Percentiles rank a stretch among this genome's conserved stretches.
These are phyloP conservation scores for Pachyramphus minor DNA, from an alignment of 2,113 vertebrate species.

Conservation along the genomic window DNA sequence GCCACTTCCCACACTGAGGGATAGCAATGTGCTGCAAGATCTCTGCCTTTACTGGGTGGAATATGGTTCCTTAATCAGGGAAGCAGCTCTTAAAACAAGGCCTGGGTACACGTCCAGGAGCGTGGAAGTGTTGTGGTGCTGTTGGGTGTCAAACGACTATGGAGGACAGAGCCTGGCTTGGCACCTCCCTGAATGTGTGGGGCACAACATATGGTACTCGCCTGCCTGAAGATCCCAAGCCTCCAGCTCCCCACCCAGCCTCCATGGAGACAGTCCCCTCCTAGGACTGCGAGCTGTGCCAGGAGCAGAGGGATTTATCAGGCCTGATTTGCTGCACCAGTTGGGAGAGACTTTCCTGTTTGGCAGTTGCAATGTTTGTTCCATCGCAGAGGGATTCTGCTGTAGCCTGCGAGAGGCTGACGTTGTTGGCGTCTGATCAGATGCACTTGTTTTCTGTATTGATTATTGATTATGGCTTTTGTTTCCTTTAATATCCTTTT, in stretches of 20 bases:
- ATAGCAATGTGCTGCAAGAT: conserved; percentile 31
- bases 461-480: conserved; percentile 62
- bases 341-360: conserved; percentile 33
- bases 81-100: background rate
- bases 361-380: background rate
- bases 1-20: background rate
- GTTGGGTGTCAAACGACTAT: background rate
- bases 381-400: background rate
- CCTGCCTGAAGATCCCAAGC: background rate
- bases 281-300: background rate
- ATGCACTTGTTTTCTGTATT: conserved; percentile 66
- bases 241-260: background rate
- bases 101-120: background rate
- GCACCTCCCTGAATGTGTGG: background rate
- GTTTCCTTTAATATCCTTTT: conserved; percentile 47
- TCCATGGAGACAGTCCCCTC: background rate
- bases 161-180: conserved; percentile 13
- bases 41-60: conserved; percentile 34
- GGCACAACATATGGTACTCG: background rate
- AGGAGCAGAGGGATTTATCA: conserved; percentile 24
- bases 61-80: background rate
- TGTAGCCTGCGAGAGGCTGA: conserved; percentile 10
- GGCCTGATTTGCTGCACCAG: conserved; percentile 4
- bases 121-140: background rate
- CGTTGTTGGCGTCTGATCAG: background rate